phyloP scores from a whole-genome alignment of 2,888 invertebrate species.

The Hypselothyrea guttata region DNA sequence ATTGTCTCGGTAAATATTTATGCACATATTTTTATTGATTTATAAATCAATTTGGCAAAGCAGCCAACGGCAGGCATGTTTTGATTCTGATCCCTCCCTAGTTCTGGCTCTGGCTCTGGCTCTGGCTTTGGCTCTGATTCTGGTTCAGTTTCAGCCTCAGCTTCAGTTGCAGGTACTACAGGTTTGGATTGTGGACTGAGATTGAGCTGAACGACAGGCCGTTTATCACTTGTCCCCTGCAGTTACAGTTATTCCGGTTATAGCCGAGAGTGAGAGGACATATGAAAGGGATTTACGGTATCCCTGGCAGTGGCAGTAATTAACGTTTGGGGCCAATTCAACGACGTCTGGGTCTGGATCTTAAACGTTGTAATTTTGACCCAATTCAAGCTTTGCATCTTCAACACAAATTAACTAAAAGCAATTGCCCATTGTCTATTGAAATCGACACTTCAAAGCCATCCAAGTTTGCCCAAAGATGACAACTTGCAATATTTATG shows the following conservation, averaged over 20 bases:
- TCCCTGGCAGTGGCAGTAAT: conserved; percentile 47
- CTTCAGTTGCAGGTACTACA: too few species aligned
- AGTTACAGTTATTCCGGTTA: neutral
- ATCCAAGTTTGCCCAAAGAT: conserved; percentile 5
- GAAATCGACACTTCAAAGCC: conserved; percentile 1
- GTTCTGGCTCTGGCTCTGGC: neutral
- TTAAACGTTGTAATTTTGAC: conserved; percentile 13
- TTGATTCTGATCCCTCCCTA: too few species aligned
- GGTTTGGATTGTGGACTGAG: conserved; percentile 19
- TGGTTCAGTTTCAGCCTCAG: too few species aligned
- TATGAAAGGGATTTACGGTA: neutral
- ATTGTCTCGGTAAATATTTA: conserved; percentile 72
- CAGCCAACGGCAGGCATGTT: conserved; percentile 3
- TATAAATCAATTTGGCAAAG: conserved; percentile 66
- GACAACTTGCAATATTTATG: too few species aligned
- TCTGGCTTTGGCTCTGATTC: neutral
- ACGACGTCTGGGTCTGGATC: conserved; percentile 16
- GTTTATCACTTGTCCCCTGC: conserved; percentile 46
- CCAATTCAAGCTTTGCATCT: neutral
- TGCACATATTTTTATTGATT: conserved; percentile 71
- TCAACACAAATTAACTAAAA: conserved; percentile 62
- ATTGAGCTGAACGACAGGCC: conserved; percentile 13
- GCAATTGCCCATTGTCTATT: conserved; percentile 26
- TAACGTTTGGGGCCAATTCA: conserved; percentile 49
- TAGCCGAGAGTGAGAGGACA: neutral